A percentile compares a stretch with the other conserved stretches of the same genome.
Conservation (phyloP, 2,888 invertebrate genomes). For the Scaptodrosophila latifasciaeformis region DNA sequence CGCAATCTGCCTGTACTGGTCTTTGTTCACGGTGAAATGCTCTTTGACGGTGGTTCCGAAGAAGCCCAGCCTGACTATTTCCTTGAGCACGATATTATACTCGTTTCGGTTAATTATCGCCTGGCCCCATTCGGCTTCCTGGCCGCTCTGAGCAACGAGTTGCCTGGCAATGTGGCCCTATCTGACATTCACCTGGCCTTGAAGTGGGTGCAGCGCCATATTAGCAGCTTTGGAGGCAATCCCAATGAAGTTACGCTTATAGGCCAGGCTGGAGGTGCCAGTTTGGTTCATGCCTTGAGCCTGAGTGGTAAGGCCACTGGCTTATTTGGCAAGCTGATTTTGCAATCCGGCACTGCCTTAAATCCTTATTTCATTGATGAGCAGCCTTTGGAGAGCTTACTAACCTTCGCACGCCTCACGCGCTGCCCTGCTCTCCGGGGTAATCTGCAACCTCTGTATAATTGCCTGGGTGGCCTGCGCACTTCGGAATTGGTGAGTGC, state of each 20-base stretch:
- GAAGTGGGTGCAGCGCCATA: constrained; percentile 76
- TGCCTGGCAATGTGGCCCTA: constrained; percentile 78
- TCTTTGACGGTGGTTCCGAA: constrained; percentile 73
- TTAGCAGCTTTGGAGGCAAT: constrained; percentile 76
- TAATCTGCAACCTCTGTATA: constrained; percentile 26
- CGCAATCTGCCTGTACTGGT: constrained; percentile 73
- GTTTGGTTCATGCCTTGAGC: constrained; percentile 75
- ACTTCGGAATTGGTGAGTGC: constrained; percentile 61
- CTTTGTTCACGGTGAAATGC: constrained; percentile 75
- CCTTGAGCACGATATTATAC: constrained; percentile 75
- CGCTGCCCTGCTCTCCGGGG: constrained; percentile 57
- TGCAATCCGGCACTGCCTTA: constrained; percentile 77
- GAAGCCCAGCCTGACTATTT: constrained; percentile 74
- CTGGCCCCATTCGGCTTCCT: constrained; percentile 77
- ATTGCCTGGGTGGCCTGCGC: constrained; percentile 56
- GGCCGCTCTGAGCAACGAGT: constrained; percentile 75
- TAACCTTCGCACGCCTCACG: constrained; percentile 71
- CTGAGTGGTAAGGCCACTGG: constrained; percentile 72
- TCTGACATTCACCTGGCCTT: constrained; percentile 77
- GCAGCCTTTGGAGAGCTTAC: constrained; percentile 70
- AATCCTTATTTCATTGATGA: constrained; percentile 77
- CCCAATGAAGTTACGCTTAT: constrained; percentile 75
- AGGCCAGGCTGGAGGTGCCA: constrained; percentile 77
- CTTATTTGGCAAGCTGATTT: constrained; percentile 76
- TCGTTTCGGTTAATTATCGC: constrained; percentile 76